phyloP scores from a whole-genome alignment of 1,140 invertebrate species.

The Eubasilissa regina region DNA sequence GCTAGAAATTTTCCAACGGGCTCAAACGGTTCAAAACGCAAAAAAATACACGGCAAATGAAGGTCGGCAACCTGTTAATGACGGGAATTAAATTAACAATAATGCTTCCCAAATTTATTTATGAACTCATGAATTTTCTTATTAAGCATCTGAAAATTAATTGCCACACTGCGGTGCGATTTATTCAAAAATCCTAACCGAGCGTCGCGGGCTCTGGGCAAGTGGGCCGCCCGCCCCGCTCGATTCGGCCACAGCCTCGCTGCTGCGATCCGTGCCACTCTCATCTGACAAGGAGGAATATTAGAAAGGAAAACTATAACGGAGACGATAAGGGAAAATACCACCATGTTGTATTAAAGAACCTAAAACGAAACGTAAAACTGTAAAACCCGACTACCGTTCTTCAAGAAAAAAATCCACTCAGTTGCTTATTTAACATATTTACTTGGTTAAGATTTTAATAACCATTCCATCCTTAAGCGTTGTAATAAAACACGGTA shows the following conservation, averaged over 20 bases:
- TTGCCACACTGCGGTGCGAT: conserved; percentile 30
- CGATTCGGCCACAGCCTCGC: conserved; percentile 32
- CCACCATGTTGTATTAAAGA: too few relatives aligned
- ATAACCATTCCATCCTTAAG: too few relatives aligned
- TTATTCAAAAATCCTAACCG: conserved; percentile 42
- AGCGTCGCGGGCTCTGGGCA: conserved; percentile 49
- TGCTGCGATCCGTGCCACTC: too few relatives aligned
- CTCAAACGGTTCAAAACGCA: neutral
- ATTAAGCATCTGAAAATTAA: conserved; percentile 31
- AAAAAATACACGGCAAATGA: neutral
- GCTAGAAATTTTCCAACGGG: too few relatives aligned
- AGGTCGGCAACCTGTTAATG: conserved; percentile 34
- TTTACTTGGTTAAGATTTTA: too few relatives aligned
- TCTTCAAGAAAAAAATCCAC: too few relatives aligned
- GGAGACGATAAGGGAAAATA: neutral
- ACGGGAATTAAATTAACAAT: conserved; percentile 15
- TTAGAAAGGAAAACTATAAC: neutral
- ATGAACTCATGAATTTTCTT: conserved; percentile 34
- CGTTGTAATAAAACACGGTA: too few relatives aligned
- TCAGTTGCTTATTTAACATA: too few relatives aligned
- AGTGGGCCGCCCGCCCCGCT: conserved; percentile 37
- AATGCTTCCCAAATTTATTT: conserved; percentile 25
- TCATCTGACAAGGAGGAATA: neutral
- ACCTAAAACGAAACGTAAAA: too few relatives aligned
- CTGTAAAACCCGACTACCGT: too few relatives aligned